Percentiles rank a stretch among this genome's conserved stretches.
Evolutionary conservation across 2,797 vertebrate species (phyloP).

Genomic region (Urosaurus nigricauda): DNA sequence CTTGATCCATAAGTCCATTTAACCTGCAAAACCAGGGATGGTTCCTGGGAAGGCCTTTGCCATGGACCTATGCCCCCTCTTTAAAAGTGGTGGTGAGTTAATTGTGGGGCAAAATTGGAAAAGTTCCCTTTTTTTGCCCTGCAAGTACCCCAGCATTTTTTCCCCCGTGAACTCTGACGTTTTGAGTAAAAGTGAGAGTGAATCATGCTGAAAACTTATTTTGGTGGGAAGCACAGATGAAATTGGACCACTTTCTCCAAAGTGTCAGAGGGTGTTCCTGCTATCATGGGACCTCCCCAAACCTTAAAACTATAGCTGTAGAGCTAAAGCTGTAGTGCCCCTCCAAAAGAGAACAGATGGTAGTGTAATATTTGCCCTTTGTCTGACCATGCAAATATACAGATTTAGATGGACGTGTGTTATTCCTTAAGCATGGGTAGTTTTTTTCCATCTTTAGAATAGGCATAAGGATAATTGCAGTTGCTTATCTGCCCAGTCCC

Average conservation of each 20-base stretch:
- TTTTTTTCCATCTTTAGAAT: neutral
- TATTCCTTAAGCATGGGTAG: neutral
- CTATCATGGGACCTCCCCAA: no score
- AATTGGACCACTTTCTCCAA: no score
- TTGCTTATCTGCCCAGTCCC: no score
- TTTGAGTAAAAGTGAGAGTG: neutral
- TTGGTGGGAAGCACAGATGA: neutral
- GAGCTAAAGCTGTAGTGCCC: neutral
- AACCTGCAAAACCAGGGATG: neutral
- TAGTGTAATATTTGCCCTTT: neutral
- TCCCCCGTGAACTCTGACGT: no score
- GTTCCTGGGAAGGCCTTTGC: no score
- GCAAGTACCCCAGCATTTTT: no score
- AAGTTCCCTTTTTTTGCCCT: no score
- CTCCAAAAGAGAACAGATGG: neutral
- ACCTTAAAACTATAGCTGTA: no score
- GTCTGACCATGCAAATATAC: neutral
- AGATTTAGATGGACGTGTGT: neutral
- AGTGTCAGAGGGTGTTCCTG: no score
- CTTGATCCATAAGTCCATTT: neutral
- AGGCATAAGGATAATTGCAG: neutral
- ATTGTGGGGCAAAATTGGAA: no score
- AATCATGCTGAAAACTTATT: neutral
- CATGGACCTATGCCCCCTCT: no score
- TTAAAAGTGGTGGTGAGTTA: no score